Base-by-base conservation (phyloP, 2,797 vertebrate genomes). In the Chloroceryle inda region DNA sequence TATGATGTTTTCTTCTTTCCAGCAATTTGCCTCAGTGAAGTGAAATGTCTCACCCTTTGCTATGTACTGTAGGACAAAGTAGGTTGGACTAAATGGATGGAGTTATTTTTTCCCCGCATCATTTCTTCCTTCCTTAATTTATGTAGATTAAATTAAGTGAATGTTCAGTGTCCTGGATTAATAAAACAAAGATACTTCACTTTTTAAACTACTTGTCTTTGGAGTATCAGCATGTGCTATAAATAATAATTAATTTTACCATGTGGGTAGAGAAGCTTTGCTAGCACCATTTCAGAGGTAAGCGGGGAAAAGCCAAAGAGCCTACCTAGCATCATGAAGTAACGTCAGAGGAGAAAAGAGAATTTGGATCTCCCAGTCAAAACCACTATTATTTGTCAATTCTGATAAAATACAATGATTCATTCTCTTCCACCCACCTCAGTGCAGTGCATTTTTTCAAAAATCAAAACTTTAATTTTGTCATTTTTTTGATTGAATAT, bases 11-110 rank as follows among this genome's bases (percentile, higher is more conserved):
- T 87, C 88, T 91, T 94, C 92, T 94, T 85, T 86, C 71, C 69
- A 94, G 66, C 92, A 80, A 88, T 96, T 96, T 94, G 87, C 88
- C 80, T 95, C 68, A 49, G 61, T 12, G 13, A 91, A 96, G 93
- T 77, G 86, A 97, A 97, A 77, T 88, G 79, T n/a, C 89, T 95
- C 90, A 86, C 55, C 81, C 85, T 95, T 90, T 35, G 33, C 80
- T 61, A 33, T 4, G 2, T 49, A 38, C 31, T 18, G 8, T 27
- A 77, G 69, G 89, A 88, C 74, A 50, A 96, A 92, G 63, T 42
- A 29, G 10, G 29, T 49, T 17, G 14, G 49, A 50, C 74, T 66
- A 56, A 96, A 71, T 8, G 27, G 79, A 31, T 9, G 35, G 66
- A 72, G 66, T 67, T 68, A 11, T 23, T 74, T 90, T 24, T 40